Conservation (phyloP, 2,113 vertebrate species). For the Pseudonaja textilis region DNA sequence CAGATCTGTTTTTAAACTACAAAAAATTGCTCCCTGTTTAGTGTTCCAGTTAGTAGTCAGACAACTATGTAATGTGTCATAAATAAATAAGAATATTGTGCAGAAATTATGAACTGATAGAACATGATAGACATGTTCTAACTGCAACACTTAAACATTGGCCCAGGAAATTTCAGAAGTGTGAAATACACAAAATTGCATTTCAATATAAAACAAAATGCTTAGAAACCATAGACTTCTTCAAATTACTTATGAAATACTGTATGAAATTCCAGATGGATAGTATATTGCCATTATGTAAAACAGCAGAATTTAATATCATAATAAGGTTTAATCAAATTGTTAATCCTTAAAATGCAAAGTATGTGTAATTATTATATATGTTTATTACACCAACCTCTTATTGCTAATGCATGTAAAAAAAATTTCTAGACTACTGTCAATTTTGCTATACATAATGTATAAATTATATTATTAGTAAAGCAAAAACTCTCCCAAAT, state of each 20-base stretch:
- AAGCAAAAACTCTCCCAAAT: neutral
- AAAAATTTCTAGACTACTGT: slow-evolving; percentile 14
- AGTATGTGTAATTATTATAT: neutral
- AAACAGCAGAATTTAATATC: neutral
- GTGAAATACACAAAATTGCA: neutral
- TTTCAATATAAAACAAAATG: slow-evolving; percentile 15
- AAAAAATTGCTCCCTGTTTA: neutral
- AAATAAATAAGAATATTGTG: neutral
- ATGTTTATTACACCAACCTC: neutral
- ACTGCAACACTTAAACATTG: neutral
- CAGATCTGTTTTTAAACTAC: slow-evolving; percentile 66
- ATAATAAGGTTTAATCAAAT: slow-evolving; percentile 3
- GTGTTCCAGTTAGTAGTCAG: neutral
- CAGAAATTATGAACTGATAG: neutral
- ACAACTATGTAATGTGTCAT: neutral
- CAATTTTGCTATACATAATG: neutral
- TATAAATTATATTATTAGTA: neutral
- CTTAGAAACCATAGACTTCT: slow-evolving; percentile 16
- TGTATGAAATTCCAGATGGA: neutral
- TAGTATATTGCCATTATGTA: neutral
- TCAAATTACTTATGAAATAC: neutral
- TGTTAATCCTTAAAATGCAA: neutral
- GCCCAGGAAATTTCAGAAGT: neutral
- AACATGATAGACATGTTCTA: neutral
- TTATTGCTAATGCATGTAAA: slow-evolving; percentile 4